Evolutionary conservation across 2,797 vertebrate species (phyloP).

Genomic region (Molossus alvarezi): DNA sequence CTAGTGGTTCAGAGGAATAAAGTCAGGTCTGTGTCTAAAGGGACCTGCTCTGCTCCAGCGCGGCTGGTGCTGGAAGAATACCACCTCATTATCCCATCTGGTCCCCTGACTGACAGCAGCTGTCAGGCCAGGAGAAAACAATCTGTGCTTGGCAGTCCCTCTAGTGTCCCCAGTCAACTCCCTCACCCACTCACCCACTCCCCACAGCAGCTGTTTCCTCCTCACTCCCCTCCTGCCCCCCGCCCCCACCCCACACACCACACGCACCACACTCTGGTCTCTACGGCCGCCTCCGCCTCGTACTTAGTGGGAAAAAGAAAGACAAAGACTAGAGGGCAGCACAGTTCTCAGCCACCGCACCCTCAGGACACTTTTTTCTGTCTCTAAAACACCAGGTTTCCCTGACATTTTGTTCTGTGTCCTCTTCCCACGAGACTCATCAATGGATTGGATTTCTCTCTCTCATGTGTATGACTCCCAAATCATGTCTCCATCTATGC

Average conservation of each 20-base stretch:
- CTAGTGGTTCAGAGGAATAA: neutral
- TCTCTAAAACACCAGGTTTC: neutral
- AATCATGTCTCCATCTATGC: neutral
- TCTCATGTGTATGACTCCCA: neutral
- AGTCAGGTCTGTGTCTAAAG: neutral
- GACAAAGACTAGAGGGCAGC: neutral
- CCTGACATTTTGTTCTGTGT: neutral
- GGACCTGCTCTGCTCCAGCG: neutral
- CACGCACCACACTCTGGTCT: neutral
- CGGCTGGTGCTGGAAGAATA: conserved; percentile 34
- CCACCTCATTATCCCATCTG: conserved; percentile 81
- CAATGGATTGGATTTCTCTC: neutral
- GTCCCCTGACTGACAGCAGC: conserved; percentile 72
- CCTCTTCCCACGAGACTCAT: neutral
- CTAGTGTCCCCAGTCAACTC: conserved; percentile 39
- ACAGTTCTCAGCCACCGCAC: neutral
- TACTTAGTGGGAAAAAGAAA: neutral
- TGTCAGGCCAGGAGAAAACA: conserved; percentile 76
- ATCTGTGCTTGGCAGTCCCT: conserved; percentile 65
- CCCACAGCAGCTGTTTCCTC: conserved; percentile 43
- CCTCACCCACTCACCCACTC: neutral
- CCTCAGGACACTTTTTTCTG: neutral
- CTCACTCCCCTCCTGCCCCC: neutral
- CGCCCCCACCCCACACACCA: neutral
- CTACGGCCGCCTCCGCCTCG: neutral